Percentiles rank a stretch among this genome's conserved stretches.
Conservation (phyloP, 2,797 vertebrate genomes). For the Poeciliopsis paucimaculata region DNA sequence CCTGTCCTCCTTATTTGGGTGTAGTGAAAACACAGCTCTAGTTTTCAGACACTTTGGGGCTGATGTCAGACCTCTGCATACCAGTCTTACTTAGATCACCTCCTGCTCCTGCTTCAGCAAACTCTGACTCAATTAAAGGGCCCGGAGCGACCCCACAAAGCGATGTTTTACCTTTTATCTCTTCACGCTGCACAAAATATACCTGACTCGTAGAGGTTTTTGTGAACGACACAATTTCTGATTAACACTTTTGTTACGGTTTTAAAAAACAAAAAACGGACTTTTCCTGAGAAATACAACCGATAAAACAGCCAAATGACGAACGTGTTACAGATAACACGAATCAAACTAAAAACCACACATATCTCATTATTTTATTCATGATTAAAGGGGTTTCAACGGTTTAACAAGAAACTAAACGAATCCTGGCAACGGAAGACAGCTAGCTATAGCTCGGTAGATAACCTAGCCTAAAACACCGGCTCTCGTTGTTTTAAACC, state of each 20-base stretch:
- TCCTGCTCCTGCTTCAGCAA: conserved; percentile 41
- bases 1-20: conserved; percentile 75
- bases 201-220: too few species aligned
- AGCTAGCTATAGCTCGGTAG: conserved; percentile 56
- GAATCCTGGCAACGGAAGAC: neutral
- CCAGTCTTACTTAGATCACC: conserved; percentile 76
- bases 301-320: neutral
- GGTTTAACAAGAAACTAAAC: neutral
- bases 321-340: neutral
- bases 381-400: neutral
- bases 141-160: conserved; percentile 2
- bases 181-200: neutral
- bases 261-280: neutral
- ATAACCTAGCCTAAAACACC: conserved; percentile 42
- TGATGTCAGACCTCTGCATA: conserved; percentile 76
- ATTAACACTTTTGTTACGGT: neutral
- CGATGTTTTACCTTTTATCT: neutral
- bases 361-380: accelerated
- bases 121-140: conserved; percentile 59
- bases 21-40: conserved; percentile 48
- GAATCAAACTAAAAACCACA: neutral
- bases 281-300: neutral
- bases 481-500: neutral
- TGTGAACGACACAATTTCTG: too few species aligned
- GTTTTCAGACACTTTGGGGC: conserved; percentile 50